Evolutionary conservation across 2,797 vertebrate genomes (phyloP).

Genomic region (Coluber constrictor): DNA sequence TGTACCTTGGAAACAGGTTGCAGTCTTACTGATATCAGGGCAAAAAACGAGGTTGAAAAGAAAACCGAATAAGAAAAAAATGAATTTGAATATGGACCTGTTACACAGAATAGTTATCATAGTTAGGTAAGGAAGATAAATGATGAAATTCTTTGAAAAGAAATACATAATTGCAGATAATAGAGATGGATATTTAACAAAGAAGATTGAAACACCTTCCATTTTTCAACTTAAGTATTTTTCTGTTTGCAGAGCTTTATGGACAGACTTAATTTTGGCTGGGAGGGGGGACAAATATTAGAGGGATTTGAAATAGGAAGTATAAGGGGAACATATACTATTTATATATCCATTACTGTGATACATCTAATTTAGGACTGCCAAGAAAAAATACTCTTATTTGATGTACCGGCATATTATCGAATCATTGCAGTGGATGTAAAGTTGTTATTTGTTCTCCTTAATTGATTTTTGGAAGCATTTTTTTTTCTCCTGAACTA

Average conservation of each 20-base stretch:
- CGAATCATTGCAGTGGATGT: constrained; percentile 72
- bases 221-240: constrained; percentile 62
- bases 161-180: neutral
- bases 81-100: constrained; percentile 1
- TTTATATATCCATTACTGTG: constrained; percentile 78
- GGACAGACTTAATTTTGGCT: constrained; percentile 69
- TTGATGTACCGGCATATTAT: constrained; percentile 75
- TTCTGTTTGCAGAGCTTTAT: constrained; percentile 62
- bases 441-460: constrained; percentile 72
- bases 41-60: neutral
- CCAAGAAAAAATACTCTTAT: constrained; percentile 78
- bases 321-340: constrained; percentile 78
- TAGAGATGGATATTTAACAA: constrained; percentile 47
- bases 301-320: constrained; percentile 74
- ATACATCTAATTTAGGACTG: constrained; percentile 78
- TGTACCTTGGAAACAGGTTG: neutral
- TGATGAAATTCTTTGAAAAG: constrained; percentile 16
- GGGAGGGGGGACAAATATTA: constrained; percentile 66
- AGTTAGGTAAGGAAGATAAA: neutral
- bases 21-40: constrained; percentile 23
- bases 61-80: constrained; percentile 40
- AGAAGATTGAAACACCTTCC: constrained; percentile 56
- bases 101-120: constrained; percentile 27
- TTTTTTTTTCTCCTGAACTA: constrained; percentile 36
- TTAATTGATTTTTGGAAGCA: constrained; percentile 57